Conservation (phyloP, 2,888 invertebrate genomes). For the Mactromeris polynyma region DNA sequence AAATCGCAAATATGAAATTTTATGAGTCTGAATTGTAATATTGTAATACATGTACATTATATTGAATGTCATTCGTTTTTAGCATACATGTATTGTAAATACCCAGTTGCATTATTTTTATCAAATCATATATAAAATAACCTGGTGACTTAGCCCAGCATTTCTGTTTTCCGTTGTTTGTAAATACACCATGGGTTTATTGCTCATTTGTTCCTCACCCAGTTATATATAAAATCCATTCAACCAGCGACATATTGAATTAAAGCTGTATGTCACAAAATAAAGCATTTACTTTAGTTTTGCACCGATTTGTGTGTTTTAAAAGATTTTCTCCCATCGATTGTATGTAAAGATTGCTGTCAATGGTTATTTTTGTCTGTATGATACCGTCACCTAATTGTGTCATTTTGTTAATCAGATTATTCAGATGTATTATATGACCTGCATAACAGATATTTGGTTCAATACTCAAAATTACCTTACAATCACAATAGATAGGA, state of each 20-base stretch:
- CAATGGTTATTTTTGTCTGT: too few relatives aligned
- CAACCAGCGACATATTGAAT: not conserved
- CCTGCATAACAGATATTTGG: not conserved
- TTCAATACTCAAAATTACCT: not conserved
- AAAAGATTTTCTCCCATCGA: too few relatives aligned
- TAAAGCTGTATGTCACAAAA: not conserved
- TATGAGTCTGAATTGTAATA: not conserved
- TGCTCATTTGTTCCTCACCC: not conserved
- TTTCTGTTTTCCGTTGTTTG: not conserved
- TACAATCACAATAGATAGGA: not conserved
- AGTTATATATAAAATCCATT: not conserved
- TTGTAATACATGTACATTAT: too few relatives aligned
- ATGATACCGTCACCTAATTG: not conserved
- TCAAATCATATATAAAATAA: not conserved
- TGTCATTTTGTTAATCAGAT: not conserved
- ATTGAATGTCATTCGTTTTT: not conserved
- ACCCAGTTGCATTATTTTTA: not conserved
- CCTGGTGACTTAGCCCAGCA: not conserved
- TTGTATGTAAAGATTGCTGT: too few relatives aligned
- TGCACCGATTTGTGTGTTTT: not conserved
- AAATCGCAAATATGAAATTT: not conserved
- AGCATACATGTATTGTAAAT: not conserved
- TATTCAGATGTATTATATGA: not conserved
- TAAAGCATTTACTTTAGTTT: not conserved
- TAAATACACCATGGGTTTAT: not conserved